Evolutionary conservation across 92 coral and sea anemone genomes (phyloP).

Genomic region (Epizoanthus ramosus): DNA sequence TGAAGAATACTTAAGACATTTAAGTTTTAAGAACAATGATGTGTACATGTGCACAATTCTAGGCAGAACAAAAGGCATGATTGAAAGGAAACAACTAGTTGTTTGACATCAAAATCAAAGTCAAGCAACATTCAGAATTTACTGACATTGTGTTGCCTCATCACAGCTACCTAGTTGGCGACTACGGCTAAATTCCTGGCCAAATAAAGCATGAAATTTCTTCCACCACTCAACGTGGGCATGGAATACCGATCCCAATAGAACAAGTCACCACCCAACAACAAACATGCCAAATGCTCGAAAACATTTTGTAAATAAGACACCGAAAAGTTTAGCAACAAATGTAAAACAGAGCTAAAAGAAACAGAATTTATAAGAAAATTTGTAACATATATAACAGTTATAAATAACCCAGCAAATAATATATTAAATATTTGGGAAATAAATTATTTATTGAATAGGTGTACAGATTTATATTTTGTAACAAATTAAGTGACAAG

Average conservation of each 20-base stretch:
- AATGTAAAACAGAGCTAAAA: neutral
- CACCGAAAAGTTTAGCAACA: neutral
- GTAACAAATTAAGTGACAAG: constrained; percentile 29
- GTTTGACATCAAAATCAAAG: neutral
- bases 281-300: constrained; percentile 30
- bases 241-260: constrained; percentile 23
- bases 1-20: no score
- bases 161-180: constrained; percentile 51
- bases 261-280: constrained; percentile 12
- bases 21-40: neutral
- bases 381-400: neutral
- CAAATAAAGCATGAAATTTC: constrained; percentile 43
- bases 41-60: neutral
- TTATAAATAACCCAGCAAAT: constrained; percentile 17
- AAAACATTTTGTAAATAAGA: constrained; percentile 34
- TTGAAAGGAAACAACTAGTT: constrained; percentile 2
- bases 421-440: neutral
- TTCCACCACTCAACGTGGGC: constrained; percentile 43
- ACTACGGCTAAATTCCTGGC: constrained; percentile 23
- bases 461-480: neutral
- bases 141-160: constrained; percentile 72
- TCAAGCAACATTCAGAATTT: constrained; percentile 6
- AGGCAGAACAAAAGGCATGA: neutral
- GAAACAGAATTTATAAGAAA: neutral
- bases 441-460: neutral